Evolutionary conservation across 2,797 vertebrate genomes (phyloP), one percentile per base, ranked within the genome.

Genomic region (Gallirallus australis): DNA sequence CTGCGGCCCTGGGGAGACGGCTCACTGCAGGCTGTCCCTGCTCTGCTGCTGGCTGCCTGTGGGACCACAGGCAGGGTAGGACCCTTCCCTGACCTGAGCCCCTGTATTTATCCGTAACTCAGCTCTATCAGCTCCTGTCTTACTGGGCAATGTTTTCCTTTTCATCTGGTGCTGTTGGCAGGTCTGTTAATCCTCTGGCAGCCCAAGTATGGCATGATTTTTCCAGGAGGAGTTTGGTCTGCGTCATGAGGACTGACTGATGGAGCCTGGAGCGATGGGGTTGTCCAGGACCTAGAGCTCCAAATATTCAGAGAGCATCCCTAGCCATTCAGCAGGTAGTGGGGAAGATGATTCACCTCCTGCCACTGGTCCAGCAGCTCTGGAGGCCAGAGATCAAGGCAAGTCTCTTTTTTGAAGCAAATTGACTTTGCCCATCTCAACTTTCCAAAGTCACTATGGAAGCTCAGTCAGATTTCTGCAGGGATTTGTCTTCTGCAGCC

Each of bases 1-100:
- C 63, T 4, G 0, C 2, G 0, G 61, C 35, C 48, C 48, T 4
- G 1, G 40, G 33, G 47, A 61, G 33, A 3, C 0, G 21, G 57
- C n/a, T 61, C 70, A 13, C 66, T 4, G 9, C 2, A 1, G 65
- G 66, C 25, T 80, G 39, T 60, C 40, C 77, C n/a, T 3, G 57
- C 52, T 28, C 54, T 1, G 2, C 75, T 68, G 75, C 39, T 1
- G 4, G 21, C 59, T 72, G n/a, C 47, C 21, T 0, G 2, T 1
- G 2, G 68, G 45, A 76, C 15, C 11, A 0, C 73, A 5, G 60
- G 15, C 40, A 48, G 50, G 56, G 27, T 63, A 59, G 45, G 79
- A 56, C 13, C 50, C 30, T 48, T 30, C 65, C 10, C 65, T 6
- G 9, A 24, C 13, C 53, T 3, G 2, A 48, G 50, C 50, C 48